Conservation (phyloP, 2,888 invertebrate species). For the Epinotia brunnichana region DNA sequence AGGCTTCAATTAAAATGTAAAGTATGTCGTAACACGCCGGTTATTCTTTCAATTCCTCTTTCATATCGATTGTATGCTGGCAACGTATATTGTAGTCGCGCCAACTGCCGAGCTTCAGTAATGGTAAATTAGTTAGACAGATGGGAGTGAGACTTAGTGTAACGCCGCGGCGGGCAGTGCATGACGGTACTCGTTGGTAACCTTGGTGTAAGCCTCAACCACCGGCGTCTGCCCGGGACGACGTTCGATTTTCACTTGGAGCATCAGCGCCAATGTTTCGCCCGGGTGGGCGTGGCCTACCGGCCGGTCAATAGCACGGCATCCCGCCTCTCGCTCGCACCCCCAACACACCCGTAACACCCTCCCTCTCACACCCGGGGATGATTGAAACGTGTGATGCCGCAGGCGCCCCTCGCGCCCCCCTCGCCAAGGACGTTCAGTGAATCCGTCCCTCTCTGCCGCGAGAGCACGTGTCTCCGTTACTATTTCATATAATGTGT, state of each 20-base stretch:
- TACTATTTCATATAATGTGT: conserved; percentile 83
- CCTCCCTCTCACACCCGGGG: conserved; percentile 74
- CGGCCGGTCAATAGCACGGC: conserved; percentile 83
- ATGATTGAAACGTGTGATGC: conserved; percentile 84
- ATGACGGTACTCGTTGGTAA: conserved; percentile 62
- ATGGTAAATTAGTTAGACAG: conserved; percentile 38
- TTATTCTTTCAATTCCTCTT: conserved; percentile 66
- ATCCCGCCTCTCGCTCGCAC: conserved; percentile 69
- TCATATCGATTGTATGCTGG: conserved; percentile 69
- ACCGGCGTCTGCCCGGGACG: conserved; percentile 81
- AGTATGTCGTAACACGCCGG: conserved; percentile 63
- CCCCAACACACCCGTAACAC: conserved; percentile 50
- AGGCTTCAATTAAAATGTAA: conserved; percentile 64
- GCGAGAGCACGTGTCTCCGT: conserved; percentile 82
- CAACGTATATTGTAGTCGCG: conserved; percentile 74
- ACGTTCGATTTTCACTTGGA: conserved; percentile 83
- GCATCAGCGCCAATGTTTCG: conserved; percentile 78
- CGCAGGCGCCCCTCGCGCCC: conserved; percentile 83
- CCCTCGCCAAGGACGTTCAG: conserved; percentile 83
- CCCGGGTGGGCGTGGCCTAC: conserved; percentile 83
- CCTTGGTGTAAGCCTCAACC: conserved; percentile 72
- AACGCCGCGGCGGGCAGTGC: conserved; percentile 60
- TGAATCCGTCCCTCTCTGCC: conserved; percentile 84
- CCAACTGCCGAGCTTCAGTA: conserved; percentile 61
- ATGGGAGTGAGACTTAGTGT: conserved; percentile 50